A percentile compares a stretch with the other conserved stretches of the same genome.
Conservation (phyloP, 1,140 invertebrate genomes). For the Olivierus martensii region DNA sequence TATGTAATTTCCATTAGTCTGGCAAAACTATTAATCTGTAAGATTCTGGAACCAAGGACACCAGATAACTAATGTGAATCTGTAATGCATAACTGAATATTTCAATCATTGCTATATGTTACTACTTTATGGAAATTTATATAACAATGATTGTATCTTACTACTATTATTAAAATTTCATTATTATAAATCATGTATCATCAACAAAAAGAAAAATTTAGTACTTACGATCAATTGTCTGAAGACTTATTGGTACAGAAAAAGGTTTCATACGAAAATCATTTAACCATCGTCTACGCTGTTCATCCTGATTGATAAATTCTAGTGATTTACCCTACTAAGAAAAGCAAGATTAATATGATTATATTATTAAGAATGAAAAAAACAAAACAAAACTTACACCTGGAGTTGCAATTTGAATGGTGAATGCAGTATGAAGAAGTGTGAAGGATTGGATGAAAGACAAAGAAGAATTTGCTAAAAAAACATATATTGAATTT, state of each 20-base stretch:
- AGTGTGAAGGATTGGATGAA: constrained; percentile 34
- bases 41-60: no score
- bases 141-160: no score
- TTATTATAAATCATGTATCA: no score
- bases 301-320: constrained; percentile 32
- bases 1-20: no score
- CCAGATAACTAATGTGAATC: no score
- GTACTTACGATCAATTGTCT: constrained; percentile 29
- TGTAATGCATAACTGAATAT: no score
- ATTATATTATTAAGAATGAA: neutral
- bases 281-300: constrained; percentile 31
- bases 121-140: no score
- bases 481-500: neutral
- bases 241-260: constrained; percentile 28
- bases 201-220: neutral
- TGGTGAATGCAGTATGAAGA: constrained; percentile 29
- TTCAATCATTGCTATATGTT: no score
- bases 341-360: neutral
- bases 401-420: constrained; percentile 32
- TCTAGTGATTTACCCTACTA: constrained; percentile 28
- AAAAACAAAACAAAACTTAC: constrained; percentile 22
- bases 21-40: no score
- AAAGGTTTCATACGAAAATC: constrained; percentile 31
- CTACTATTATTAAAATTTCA: no score
- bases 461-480: constrained; percentile 33